Evolutionary conservation across 2,113 vertebrate genomes (phyloP).

Genomic region (Python bivittatus): DNA sequence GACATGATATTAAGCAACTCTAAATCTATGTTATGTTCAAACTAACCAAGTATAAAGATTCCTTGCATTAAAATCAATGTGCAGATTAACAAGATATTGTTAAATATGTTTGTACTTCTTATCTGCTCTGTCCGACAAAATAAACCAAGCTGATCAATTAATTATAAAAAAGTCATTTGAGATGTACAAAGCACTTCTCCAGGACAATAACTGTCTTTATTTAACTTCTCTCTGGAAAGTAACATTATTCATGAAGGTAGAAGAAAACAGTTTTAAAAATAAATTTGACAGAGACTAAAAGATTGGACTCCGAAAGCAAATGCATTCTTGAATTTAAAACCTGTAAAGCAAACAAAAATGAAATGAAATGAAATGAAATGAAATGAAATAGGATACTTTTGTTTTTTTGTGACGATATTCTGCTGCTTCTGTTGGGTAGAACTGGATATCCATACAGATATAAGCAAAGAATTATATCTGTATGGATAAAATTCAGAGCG

Average conservation of each 20-base stretch:
- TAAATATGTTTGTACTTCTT: neutral
- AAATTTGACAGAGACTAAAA: no score
- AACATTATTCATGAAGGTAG: neutral
- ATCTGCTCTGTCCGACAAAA: neutral
- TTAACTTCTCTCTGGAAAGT: neutral
- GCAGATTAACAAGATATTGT: neutral
- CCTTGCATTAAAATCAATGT: neutral
- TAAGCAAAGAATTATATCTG: no score
- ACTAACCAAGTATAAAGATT: neutral
- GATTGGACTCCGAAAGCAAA: neutral
- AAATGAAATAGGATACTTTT: no score
- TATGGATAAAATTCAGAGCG: no score
- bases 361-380: neutral
- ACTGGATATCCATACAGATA: no score
- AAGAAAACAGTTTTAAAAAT: neutral
- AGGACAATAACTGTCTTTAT: neutral
- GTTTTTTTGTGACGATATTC: no score
- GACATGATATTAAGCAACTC: neutral
- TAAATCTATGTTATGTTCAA: neutral
- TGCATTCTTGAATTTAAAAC: neutral
- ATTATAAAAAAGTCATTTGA: constrained; percentile 27
- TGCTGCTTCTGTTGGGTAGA: no score
- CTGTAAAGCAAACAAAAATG: neutral
- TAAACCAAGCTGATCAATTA: constrained; percentile 21
- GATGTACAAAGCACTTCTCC: neutral